These are phyloP conservation scores for Lithophane socia DNA, from an alignment of 2,888 invertebrate genomes.

Conservation along the genomic window DNA sequence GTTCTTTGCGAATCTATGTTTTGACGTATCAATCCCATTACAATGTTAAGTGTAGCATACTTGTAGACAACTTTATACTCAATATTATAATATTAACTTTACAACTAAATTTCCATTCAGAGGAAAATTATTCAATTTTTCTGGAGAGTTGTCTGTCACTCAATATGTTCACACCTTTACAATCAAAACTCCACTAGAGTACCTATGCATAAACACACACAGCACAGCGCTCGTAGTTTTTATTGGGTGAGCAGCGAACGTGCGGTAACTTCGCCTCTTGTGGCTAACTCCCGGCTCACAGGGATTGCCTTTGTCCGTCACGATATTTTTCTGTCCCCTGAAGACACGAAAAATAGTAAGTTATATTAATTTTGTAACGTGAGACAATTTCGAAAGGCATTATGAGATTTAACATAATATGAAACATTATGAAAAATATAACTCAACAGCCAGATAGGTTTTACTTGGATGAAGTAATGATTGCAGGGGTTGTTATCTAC, in stretches of 20 bases:
- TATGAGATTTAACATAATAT: neutral
- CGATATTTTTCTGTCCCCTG: neutral
- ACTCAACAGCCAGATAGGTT: neutral
- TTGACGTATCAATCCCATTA: neutral
- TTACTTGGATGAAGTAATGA: neutral
- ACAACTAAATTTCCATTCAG: neutral
- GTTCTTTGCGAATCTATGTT: neutral
- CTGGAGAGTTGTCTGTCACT: neutral
- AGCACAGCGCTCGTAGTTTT: slow-evolving; percentile 53
- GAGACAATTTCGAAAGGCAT: neutral
- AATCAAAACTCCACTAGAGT: slow-evolving; percentile 29
- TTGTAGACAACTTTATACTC: too few relatives aligned
- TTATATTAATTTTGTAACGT: neutral
- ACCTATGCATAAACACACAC: slow-evolving; percentile 48
- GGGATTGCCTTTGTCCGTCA: slow-evolving; percentile 6
- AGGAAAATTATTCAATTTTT: neutral
- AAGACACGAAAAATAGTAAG: neutral
- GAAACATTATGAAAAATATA: neutral
- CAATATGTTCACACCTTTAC: slow-evolving; percentile 32
- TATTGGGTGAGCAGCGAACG: slow-evolving; percentile 55
- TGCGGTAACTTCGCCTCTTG: slow-evolving; percentile 57
- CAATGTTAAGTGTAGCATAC: neutral
- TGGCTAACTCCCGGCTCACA: slow-evolving; percentile 28
- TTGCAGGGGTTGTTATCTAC: neutral
- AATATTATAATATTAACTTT: too few relatives aligned